Conservation (phyloP, 2,888 invertebrate species). For the Clostera curtula region DNA sequence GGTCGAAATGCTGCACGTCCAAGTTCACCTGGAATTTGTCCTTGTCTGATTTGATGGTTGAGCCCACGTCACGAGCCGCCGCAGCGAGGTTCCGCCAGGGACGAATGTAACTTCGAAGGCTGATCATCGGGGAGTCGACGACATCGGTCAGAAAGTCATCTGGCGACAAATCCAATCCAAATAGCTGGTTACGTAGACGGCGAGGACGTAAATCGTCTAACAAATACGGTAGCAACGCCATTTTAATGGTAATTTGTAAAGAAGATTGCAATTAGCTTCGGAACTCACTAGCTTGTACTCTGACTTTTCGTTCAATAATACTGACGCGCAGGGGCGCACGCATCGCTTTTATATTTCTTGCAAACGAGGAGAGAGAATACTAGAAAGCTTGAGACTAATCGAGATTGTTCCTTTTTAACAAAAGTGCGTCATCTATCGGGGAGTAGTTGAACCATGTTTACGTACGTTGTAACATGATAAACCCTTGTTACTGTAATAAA, state of each 20-base stretch:
- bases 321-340: slow-evolving; percentile 19
- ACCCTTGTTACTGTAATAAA: slow-evolving; percentile 2
- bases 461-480: too few relatives aligned
- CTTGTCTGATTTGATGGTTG: slow-evolving; percentile 70
- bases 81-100: slow-evolving; percentile 59
- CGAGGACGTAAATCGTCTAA: slow-evolving; percentile 47
- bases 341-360: slow-evolving; percentile 35
- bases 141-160: slow-evolving; percentile 54
- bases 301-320: slow-evolving; percentile 13
- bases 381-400: slow-evolving; percentile 12
- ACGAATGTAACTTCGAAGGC: slow-evolving; percentile 43
- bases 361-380: slow-evolving; percentile 2
- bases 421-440: slow-evolving; percentile 13
- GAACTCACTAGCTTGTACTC: slow-evolving; percentile 8
- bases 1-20: slow-evolving; percentile 85
- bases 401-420: slow-evolving; percentile 12
- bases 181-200: slow-evolving; percentile 50
- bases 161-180: slow-evolving; percentile 48
- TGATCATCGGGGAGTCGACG: slow-evolving; percentile 40
- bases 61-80: slow-evolving; percentile 62
- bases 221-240: slow-evolving; percentile 58
- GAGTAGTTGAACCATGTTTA: slow-evolving; percentile 11
- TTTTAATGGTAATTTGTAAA: slow-evolving; percentile 12
- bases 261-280: slow-evolving; percentile 7
- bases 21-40: slow-evolving; percentile 80